Conservation (phyloP, 2,888 invertebrate species). For the Xestia xanthographa region DNA sequence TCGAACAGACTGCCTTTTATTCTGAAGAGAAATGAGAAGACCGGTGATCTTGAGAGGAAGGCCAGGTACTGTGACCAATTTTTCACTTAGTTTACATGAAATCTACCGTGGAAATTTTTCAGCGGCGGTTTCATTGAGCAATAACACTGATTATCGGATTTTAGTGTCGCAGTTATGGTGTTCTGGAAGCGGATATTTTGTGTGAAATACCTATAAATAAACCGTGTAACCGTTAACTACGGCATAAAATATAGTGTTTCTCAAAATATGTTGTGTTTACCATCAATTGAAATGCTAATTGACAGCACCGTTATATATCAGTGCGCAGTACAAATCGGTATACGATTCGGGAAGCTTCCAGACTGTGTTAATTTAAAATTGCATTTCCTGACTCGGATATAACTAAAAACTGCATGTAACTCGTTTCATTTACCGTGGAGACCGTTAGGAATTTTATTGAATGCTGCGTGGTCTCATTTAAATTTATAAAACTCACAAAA, state of each 20-base stretch:
- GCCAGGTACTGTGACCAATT: slow-evolving; percentile 92
- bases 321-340: slow-evolving; percentile 23
- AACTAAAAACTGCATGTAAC: slow-evolving; percentile 7
- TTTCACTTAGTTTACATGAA: neutral
- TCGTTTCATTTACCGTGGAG: neutral
- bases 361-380: neutral
- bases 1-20: slow-evolving; percentile 97
- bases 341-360: slow-evolving; percentile 58
- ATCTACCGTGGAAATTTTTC: neutral
- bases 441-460: slow-evolving; percentile 45
- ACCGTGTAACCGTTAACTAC: neutral
- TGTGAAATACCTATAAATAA: slow-evolving; percentile 24
- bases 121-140: neutral
- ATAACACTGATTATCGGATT: slow-evolving; percentile 5
- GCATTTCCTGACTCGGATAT: neutral
- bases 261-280: slow-evolving; percentile 10
- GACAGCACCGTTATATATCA: neutral
- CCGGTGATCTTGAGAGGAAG: slow-evolving; percentile 94
- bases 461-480: slow-evolving; percentile 40
- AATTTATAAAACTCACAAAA: slow-evolving; percentile 6
- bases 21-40: slow-evolving; percentile 93
- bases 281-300: slow-evolving; percentile 11
- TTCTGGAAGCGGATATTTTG: slow-evolving; percentile 12
- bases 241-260: neutral
- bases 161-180: slow-evolving; percentile 1